Conservation (phyloP, 1,140 invertebrate genomes). For the Drosophila orosa region DNA sequence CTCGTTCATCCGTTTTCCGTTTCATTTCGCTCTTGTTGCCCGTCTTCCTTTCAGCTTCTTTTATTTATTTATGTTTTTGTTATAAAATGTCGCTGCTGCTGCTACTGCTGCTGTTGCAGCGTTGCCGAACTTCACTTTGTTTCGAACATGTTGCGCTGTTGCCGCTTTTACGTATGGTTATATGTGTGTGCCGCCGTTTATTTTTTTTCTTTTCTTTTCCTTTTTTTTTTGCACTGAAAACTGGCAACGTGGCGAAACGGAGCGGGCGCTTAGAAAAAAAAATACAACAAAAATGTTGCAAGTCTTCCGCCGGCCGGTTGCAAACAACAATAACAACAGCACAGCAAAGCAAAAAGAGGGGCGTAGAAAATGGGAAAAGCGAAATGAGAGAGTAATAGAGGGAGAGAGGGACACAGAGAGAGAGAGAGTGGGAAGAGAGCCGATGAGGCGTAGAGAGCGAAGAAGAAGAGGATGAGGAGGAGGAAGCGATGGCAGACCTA, state of each 20-base stretch:
- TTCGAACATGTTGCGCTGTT: constrained; percentile 41
- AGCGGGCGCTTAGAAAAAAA: constrained; percentile 14
- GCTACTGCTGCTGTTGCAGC: neutral
- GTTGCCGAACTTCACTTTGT: constrained; percentile 20
- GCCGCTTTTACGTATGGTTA: constrained; percentile 38
- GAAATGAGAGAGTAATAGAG: neutral
- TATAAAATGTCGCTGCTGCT: constrained; percentile 59
- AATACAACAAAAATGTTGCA: constrained; percentile 61
- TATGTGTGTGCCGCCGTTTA: constrained; percentile 4
- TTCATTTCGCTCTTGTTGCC: constrained; percentile 27
- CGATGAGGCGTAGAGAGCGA: neutral
- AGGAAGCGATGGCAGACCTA: constrained; percentile 23
- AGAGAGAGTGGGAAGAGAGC: neutral
- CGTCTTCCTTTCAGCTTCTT: constrained; percentile 21
- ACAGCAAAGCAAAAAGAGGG: constrained; percentile 6
- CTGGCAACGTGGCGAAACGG: constrained; percentile 47
- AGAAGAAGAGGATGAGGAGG: neutral
- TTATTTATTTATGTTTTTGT: constrained; percentile 70
- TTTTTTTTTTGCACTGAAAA: constrained; percentile 50
- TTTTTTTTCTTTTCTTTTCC: constrained; percentile 6
- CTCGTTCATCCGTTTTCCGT: constrained; percentile 5
- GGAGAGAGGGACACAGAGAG: neutral
- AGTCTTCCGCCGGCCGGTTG: constrained; percentile 69
- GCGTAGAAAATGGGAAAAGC: neutral
- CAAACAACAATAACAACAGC: constrained; percentile 41